Percentiles rank a stretch among this genome's conserved stretches.
These are phyloP conservation scores for Armadillidium nasatum DNA, from an alignment of 1,140 invertebrate genomes.

Conservation along the genomic window DNA sequence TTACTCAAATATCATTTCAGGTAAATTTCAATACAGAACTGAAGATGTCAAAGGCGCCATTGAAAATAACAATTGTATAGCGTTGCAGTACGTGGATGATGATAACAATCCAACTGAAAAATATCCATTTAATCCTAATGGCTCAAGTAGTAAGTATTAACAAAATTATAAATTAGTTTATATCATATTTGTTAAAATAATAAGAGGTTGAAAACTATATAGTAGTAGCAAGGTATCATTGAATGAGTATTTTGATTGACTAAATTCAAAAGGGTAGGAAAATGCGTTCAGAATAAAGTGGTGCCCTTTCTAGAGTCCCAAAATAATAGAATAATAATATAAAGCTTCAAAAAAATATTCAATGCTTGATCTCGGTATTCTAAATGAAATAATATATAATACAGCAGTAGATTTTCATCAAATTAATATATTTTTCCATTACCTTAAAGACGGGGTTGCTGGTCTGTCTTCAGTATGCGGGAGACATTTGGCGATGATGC, in stretches of 20 bases:
- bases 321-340: too few relatives aligned
- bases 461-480: constrained; percentile 83
- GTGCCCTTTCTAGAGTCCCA: too few relatives aligned
- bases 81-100: constrained; percentile 81
- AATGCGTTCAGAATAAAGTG: too few relatives aligned
- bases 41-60: constrained; percentile 56
- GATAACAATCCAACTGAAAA: constrained; percentile 64
- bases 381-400: background rate
- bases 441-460: constrained; percentile 66
- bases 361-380: background rate
- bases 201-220: too few relatives aligned
- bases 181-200: background rate
- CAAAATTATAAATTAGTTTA: background rate
- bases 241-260: too few relatives aligned
- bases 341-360: too few relatives aligned
- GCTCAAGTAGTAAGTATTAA: constrained; percentile 56
- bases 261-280: too few relatives aligned
- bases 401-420: background rate
- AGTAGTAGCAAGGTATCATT: too few relatives aligned
- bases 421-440: constrained; percentile 1
- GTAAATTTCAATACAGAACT: constrained; percentile 56
- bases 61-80: constrained; percentile 60
- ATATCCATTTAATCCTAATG: constrained; percentile 94
- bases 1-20: background rate
- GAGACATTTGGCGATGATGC: constrained; percentile 94